A percentile compares a stretch with the other conserved stretches of the same genome.
phyloP scores from a whole-genome alignment of 2,797 vertebrate species.

The Pitangus sulphuratus region DNA sequence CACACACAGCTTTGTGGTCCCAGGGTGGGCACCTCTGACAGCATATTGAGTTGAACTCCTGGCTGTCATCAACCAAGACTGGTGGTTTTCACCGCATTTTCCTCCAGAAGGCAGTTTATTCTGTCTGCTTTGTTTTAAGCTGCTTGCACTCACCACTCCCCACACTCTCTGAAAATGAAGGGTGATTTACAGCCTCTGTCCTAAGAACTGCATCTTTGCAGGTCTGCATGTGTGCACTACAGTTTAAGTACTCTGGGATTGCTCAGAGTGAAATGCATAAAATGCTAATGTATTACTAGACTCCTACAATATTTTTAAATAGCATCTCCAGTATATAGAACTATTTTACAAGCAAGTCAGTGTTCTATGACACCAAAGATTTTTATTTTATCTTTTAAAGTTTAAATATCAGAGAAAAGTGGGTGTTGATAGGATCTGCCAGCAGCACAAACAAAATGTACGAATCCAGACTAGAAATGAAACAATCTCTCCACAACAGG shows the following conservation, averaged over 20 bases:
- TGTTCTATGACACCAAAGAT: constrained; percentile 51
- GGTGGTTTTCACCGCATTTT: not conserved
- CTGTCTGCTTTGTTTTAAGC: not conserved
- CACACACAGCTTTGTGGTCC: accelerated
- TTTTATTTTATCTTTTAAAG: constrained; percentile 58
- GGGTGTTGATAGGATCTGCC: constrained; percentile 64
- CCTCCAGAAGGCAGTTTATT: not conserved
- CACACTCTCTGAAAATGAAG: not conserved
- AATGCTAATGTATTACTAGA: constrained; percentile 65
- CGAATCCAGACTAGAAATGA: not conserved
- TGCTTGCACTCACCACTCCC: not conserved
- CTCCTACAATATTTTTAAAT: constrained; percentile 70
- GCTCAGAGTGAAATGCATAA: constrained; percentile 28
- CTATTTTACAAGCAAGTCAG: constrained; percentile 57
- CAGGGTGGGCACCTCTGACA: not conserved
- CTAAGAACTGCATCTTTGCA: not conserved
- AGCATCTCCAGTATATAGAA: constrained; percentile 35
- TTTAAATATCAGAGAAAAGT: constrained; percentile 59
- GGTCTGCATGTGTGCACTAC: not conserved
- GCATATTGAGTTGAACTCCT: accelerated
- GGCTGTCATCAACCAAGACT: not conserved
- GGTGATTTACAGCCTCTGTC: not conserved
- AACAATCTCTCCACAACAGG: not conserved
- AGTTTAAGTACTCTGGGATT: not conserved
- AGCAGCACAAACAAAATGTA: constrained; percentile 69